Percentiles rank a stretch among this genome's conserved stretches.
Evolutionary conservation across 1,140 invertebrate genomes (phyloP).

Genomic region (Sycobia sp.): DNA sequence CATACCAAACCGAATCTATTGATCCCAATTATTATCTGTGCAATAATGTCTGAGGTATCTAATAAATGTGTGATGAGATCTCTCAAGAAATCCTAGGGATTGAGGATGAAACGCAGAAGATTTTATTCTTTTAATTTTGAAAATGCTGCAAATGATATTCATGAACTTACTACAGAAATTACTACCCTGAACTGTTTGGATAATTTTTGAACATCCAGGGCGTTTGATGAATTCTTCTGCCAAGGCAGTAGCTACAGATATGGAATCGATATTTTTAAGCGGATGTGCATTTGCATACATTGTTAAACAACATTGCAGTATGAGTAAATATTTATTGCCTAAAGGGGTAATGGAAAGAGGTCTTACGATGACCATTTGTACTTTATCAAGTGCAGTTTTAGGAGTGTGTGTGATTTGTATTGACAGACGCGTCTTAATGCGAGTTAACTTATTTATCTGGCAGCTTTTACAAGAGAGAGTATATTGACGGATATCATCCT

Average conservation of each 20-base stretch:
- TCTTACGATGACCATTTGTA: conserved; percentile 39
- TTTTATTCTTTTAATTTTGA: too few species aligned
- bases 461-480: too few species aligned
- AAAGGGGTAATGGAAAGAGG: conserved; percentile 31
- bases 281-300: too few species aligned
- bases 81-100: conserved; percentile 24
- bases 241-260: conserved; percentile 39
- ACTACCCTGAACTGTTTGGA: conserved; percentile 44
- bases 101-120: conserved; percentile 34
- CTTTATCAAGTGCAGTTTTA: too few species aligned
- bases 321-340: conserved; percentile 45
- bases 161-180: conserved; percentile 43
- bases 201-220: conserved; percentile 42
- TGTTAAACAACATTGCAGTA: conserved; percentile 46
- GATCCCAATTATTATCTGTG: conserved; percentile 47
- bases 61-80: too few species aligned
- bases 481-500: conserved; percentile 45
- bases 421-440: conserved; percentile 40
- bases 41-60: conserved; percentile 30
- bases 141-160: conserved; percentile 37
- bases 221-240: conserved; percentile 41
- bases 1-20: conserved; percentile 39
- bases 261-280: conserved; percentile 36
- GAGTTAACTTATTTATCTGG: too few species aligned
- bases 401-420: conserved; percentile 28